Conservation (phyloP, 2,888 invertebrate species). For the Carcina quercana region DNA sequence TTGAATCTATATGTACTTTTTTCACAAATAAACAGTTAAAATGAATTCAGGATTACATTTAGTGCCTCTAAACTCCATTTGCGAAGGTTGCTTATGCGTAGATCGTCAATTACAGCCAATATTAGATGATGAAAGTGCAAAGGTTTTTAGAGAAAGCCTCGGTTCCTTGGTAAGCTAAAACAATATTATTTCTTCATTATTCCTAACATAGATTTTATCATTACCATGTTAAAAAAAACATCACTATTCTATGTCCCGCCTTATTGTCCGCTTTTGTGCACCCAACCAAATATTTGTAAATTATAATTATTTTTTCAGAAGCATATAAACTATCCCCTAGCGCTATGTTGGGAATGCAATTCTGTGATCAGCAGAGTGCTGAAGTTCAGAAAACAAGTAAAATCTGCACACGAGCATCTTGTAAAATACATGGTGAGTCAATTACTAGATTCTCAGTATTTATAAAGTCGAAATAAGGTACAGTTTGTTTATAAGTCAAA, state of each 20-base stretch:
- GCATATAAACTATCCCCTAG: slow-evolving; percentile 14
- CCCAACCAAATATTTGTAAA: background rate
- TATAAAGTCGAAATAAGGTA: background rate
- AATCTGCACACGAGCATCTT: slow-evolving; percentile 26
- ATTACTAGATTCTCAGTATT: slow-evolving; percentile 2
- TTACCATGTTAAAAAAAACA: background rate
- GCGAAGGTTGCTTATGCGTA: slow-evolving; percentile 34
- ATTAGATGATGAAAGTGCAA: slow-evolving; percentile 22
- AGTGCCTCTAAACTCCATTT: slow-evolving; percentile 18
- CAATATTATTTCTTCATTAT: slow-evolving; percentile 1
- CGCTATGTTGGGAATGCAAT: slow-evolving; percentile 42
- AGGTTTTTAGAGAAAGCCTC: slow-evolving; percentile 25
- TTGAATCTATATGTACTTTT: too few relatives aligned
- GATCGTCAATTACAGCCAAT: slow-evolving; percentile 26
- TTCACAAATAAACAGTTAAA: background rate
- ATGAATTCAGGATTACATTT: slow-evolving; percentile 14
- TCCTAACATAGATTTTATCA: background rate
- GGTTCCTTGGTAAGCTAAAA: slow-evolving; percentile 25
- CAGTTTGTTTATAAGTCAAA: background rate
- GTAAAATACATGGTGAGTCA: slow-evolving; percentile 30
- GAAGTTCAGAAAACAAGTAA: slow-evolving; percentile 32
- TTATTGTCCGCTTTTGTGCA: background rate
- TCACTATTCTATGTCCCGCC: background rate
- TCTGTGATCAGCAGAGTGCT: slow-evolving; percentile 24
- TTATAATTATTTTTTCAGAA: slow-evolving; percentile 16